A percentile compares a stretch with the other conserved stretches of the same genome.
phyloP scores from a whole-genome alignment of 2,113 vertebrate species.

The Nestor notabilis region DNA sequence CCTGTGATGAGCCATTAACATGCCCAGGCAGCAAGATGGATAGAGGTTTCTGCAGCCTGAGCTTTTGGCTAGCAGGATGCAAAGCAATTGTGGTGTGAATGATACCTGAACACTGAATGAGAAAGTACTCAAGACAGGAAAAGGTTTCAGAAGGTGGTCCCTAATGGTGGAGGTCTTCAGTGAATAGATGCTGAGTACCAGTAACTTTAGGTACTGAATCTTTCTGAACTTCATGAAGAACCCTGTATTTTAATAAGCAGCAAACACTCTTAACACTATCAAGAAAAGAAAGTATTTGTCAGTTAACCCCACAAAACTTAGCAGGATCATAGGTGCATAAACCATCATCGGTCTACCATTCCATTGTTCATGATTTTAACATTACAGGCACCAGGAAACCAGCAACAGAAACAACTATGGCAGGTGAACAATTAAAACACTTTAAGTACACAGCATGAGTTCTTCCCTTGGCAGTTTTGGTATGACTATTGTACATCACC shows the following conservation, averaged over 20 bases:
- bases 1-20: fast-evolving
- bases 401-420: not conserved
- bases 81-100: not conserved
- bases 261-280: not conserved
- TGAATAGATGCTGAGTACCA: not conserved
- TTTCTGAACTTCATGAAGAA: not conserved
- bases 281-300: not conserved
- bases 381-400: not conserved
- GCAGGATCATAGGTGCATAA: not conserved
- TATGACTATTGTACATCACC: fast-evolving
- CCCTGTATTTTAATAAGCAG: not conserved
- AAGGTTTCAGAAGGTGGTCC: not conserved
- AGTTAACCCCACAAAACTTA: not conserved
- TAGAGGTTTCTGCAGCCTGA: not conserved
- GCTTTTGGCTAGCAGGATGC: not conserved
- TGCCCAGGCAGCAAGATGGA: too few relatives aligned
- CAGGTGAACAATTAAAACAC: not conserved
- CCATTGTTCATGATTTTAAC: not conserved
- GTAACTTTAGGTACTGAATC: not conserved
- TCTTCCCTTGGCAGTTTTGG: not conserved
- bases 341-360: not conserved
- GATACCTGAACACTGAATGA: not conserved
- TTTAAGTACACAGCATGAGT: not conserved
- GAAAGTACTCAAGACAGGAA: not conserved
- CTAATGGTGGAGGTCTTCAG: not conserved